Evolutionary conservation across 2,797 vertebrate genomes (phyloP).

Genomic region (Podarcis lilfordi): DNA sequence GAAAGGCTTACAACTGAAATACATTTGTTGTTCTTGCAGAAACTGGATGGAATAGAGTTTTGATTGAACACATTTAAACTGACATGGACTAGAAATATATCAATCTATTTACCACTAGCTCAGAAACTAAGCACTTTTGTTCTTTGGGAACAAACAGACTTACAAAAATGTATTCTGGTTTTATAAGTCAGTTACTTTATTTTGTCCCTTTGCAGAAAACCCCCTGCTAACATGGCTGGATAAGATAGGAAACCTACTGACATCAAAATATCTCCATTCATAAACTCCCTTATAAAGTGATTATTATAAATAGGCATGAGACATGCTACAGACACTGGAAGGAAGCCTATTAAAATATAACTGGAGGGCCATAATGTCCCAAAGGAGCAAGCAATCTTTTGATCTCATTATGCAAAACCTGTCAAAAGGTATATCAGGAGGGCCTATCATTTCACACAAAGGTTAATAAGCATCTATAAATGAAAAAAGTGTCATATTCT

Average conservation of each 20-base stretch:
- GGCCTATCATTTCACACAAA: background rate
- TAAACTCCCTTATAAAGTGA: background rate
- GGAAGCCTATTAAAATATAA: slow-evolving; percentile 13
- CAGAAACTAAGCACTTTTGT: background rate
- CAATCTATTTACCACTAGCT: background rate
- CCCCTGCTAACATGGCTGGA: background rate
- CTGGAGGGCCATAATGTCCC: background rate
- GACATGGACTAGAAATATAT: background rate
- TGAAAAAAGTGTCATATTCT: background rate
- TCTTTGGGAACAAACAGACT: background rate
- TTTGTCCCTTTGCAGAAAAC: background rate
- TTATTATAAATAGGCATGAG: slow-evolving; percentile 1
- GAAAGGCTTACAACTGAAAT: too few relatives aligned
- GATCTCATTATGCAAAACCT: slow-evolving; percentile 16
- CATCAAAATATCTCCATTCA: background rate
- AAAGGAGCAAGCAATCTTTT: background rate
- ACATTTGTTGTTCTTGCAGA: background rate
- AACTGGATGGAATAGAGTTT: background rate
- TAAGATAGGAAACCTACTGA: background rate
- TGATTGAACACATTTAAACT: background rate
- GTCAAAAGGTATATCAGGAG: background rate
- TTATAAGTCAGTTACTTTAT: background rate
- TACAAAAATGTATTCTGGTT: background rate
- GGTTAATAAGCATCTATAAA: background rate
- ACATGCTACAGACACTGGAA: background rate